These are phyloP conservation scores for Drosophila peninsularis DNA, from an alignment of 2,888 invertebrate species.

Conservation along the genomic window DNA sequence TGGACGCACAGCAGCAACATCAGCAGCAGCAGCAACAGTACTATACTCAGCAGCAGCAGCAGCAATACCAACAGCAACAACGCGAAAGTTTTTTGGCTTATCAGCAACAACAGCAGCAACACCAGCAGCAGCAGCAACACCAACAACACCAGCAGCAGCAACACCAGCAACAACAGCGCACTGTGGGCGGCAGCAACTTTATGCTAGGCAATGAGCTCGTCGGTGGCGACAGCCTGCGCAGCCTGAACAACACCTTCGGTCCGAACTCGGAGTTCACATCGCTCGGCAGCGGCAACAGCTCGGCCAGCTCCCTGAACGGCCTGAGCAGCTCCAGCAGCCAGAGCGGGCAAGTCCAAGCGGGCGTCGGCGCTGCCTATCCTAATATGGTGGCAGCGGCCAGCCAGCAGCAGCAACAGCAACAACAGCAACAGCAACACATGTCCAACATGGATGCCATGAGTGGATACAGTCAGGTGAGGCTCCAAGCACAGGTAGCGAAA, in stretches of 20 bases:
- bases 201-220: conserved; percentile 78
- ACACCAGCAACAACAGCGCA: conserved; percentile 61
- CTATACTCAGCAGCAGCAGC: conserved; percentile 63
- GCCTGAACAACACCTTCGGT: conserved; percentile 84
- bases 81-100: conserved; percentile 58
- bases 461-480: conserved; percentile 84
- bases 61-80: conserved; percentile 69
- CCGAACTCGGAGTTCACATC: conserved; percentile 84
- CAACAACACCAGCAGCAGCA: conserved; percentile 80
- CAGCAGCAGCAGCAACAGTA: conserved; percentile 69
- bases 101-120: conserved; percentile 72
- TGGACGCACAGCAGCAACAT: conserved; percentile 74
- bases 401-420: conserved; percentile 81
- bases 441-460: conserved; percentile 84
- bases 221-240: conserved; percentile 83
- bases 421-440: conserved; percentile 71
- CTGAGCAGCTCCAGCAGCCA: conserved; percentile 52
- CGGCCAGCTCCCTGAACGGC: conserved; percentile 56
- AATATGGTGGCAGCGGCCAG: conserved; percentile 75
- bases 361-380: conserved; percentile 35
- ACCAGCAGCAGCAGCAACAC: conserved; percentile 82
- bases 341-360: conserved; percentile 44
- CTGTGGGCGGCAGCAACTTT: conserved; percentile 67
- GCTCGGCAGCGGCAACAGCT: conserved; percentile 45
- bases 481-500: not conserved